A percentile compares a stretch with the other conserved stretches of the same genome.
Evolutionary conservation across 1,140 invertebrate species (phyloP).

Genomic region (Galendromus occidentalis): DNA sequence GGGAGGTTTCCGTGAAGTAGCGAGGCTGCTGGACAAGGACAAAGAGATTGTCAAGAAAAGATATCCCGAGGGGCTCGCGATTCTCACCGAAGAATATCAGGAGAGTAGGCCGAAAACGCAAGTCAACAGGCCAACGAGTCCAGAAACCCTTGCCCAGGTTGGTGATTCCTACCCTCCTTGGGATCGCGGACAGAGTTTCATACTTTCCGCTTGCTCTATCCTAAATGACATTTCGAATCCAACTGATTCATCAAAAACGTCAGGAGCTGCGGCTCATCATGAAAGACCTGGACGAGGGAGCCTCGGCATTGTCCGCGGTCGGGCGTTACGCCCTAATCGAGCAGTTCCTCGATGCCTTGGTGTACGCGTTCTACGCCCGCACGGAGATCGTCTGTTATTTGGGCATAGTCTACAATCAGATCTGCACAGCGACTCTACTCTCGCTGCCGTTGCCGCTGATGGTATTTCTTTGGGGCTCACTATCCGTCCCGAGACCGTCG

Average conservation of each 20-base stretch:
- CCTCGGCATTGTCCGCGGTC: conserved; percentile 24
- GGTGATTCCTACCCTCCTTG: background rate
- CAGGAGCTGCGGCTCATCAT: background rate
- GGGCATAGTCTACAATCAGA: conserved; percentile 83
- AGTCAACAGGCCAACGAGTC: background rate
- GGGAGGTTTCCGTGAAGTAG: conserved; percentile 76
- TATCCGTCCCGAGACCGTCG: conserved; percentile 81
- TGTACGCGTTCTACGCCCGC: conserved; percentile 55
- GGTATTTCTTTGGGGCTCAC: conserved; percentile 95
- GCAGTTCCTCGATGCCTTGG: conserved; percentile 42
- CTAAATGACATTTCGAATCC: too few relatives aligned
- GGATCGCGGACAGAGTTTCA: too few relatives aligned
- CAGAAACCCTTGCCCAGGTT: background rate
- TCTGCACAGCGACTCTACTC: conserved; percentile 70
- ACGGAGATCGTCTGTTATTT: conserved; percentile 91
- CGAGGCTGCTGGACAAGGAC: conserved; percentile 30
- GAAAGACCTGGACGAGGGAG: conserved; percentile 11
- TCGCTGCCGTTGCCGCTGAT: conserved; percentile 84
- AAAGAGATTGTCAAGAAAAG: conserved; percentile 2
- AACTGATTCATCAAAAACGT: too few relatives aligned
- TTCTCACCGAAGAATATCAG: conserved; percentile 7
- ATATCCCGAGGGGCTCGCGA: background rate
- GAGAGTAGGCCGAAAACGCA: background rate
- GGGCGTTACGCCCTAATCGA: conserved; percentile 25
- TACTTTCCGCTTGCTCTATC: too few relatives aligned